Conservation (phyloP, 2,797 vertebrate genomes). For the Phoebastria nigripes region DNA sequence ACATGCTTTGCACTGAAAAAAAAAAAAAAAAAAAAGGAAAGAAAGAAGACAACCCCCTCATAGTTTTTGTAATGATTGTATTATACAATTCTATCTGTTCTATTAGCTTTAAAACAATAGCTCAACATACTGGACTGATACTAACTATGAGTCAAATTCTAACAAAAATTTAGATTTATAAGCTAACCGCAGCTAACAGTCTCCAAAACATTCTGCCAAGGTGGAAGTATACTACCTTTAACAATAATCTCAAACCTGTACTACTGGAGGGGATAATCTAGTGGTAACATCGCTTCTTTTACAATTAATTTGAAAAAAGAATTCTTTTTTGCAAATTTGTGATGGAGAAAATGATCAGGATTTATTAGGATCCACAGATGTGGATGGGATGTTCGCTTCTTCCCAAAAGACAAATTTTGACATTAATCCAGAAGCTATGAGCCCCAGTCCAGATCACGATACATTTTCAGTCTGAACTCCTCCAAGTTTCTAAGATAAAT, state of each 20-base stretch:
- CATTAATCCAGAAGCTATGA: background rate
- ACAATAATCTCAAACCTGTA: background rate
- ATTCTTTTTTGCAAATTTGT: background rate
- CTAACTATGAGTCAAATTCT: background rate
- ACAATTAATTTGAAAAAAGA: background rate
- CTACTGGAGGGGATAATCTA: background rate
- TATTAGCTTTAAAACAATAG: background rate
- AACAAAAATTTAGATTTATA: background rate
- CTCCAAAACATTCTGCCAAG: background rate
- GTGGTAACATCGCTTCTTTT: background rate
- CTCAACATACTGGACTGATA: background rate
- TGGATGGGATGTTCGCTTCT: background rate
- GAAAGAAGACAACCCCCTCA: background rate
- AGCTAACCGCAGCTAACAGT: background rate
- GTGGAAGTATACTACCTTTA: background rate
- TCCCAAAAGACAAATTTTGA: background rate
- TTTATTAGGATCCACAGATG: background rate
- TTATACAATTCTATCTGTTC: background rate
- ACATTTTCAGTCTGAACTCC: background rate
- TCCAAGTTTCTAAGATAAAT: background rate
- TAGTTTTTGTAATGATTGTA: background rate
- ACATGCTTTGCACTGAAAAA: background rate
- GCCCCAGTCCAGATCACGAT: background rate
- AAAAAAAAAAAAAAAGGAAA: background rate
- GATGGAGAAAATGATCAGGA: background rate